Conservation (phyloP, 1,140 invertebrate genomes). For the Nomia melanderi region DNA sequence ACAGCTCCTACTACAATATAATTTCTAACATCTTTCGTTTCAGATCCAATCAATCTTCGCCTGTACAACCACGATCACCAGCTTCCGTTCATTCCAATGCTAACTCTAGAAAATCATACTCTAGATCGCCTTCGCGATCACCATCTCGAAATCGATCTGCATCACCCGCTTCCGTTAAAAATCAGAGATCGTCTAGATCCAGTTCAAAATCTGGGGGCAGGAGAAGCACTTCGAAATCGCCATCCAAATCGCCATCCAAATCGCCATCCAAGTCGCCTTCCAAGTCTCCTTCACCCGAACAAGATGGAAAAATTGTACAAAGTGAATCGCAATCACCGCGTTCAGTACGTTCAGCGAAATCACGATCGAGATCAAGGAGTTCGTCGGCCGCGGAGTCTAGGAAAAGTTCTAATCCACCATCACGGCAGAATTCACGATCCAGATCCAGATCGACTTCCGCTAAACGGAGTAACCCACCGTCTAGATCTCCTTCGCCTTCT, state of each 20-base stretch:
- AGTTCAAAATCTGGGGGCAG: conserved; percentile 40
- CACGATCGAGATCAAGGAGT: conserved; percentile 53
- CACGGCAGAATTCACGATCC: conserved; percentile 51
- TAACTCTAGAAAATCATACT: conserved; percentile 58
- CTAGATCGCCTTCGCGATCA: conserved; percentile 56
- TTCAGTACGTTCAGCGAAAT: conserved; percentile 46
- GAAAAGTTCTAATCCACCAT: conserved; percentile 46
- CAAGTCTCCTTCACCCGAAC: conserved; percentile 43
- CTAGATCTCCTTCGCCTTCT: conserved; percentile 39
- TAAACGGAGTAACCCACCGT: conserved; percentile 32
- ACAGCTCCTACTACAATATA: not conserved
- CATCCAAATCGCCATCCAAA: conserved; percentile 47
- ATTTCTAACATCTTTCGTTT: not conserved
- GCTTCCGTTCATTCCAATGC: conserved; percentile 43
- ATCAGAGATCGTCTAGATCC: conserved; percentile 49
- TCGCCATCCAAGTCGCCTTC: no score
- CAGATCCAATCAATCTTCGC: conserved; percentile 56
- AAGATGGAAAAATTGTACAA: conserved; percentile 5
- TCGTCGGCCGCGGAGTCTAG: conserved; percentile 50
- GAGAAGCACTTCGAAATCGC: conserved; percentile 38
- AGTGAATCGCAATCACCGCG: conserved; percentile 39
- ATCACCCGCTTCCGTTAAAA: conserved; percentile 32
- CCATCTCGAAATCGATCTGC: conserved; percentile 36
- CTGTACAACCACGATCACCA: conserved; percentile 42
- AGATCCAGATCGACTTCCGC: conserved; percentile 55